Percentiles rank a stretch among this genome's conserved stretches.
phyloP scores from a whole-genome alignment of 2,797 vertebrate species.

The Zenarchopterus dispar region DNA sequence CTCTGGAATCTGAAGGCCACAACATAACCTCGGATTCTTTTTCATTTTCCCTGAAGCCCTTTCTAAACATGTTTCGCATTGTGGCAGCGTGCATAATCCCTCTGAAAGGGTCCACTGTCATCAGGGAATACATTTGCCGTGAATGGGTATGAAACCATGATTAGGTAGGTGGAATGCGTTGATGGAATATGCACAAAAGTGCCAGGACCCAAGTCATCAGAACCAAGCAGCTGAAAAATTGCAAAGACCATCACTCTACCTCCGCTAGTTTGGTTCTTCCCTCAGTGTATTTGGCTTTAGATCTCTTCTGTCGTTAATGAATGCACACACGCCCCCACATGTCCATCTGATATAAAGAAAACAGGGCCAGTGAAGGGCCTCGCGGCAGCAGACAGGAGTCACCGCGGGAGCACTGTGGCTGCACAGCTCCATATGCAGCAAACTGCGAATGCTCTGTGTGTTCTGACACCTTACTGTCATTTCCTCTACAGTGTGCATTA shows the following conservation, averaged over 20 bases:
- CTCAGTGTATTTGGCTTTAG: background rate
- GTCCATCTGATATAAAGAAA: conserved; percentile 5
- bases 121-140: background rate
- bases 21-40: background rate
- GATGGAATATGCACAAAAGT: background rate
- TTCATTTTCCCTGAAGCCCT: background rate
- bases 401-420: background rate
- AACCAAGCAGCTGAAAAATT: background rate
- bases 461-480: background rate
- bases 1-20: background rate
- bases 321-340: background rate
- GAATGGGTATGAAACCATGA: background rate
- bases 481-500: background rate
- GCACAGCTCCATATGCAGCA: background rate
- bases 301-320: background rate
- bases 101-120: background rate
- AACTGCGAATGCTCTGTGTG: background rate
- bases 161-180: background rate
- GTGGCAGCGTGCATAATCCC: background rate
- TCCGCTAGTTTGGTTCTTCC: background rate
- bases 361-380: background rate
- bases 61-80: conserved; percentile 3
- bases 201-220: background rate
- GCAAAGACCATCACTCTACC: conserved; percentile 1
- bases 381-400: background rate